Evolutionary conservation across 1,140 invertebrate genomes (phyloP), one percentile per base, ranked within the genome.

Genomic region (Nymphalis io): DNA sequence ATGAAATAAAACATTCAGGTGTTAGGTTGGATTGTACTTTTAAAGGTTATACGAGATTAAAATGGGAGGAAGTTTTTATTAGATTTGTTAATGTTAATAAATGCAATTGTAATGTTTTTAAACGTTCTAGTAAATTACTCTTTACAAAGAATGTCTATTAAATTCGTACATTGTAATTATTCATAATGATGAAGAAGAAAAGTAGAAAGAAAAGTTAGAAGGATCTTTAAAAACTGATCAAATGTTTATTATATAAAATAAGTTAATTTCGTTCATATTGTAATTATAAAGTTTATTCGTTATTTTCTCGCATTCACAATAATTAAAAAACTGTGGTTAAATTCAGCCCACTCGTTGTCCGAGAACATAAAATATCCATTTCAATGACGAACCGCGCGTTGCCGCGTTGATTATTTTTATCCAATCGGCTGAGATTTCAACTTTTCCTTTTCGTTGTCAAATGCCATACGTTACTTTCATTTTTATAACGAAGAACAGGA

Each of bases 301-400:
- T 33, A 80, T 84, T 83, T 84, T 85, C 83, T 82, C 82, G 78
- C 80, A 85, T 84, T 76, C 78, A 81, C 84, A 83, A 81, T 86
- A 89, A 89, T 89, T 89, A 88, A 89, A 66, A 88, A 87, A 87
- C 82, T 88, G 86, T 81, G 85, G 84, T 84, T 84, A 87, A 87
- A 89, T 87, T 84, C 84, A 79, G 78, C 75, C 81, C 84, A 84
- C 87, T 84, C 74, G 51, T 51, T 51, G 46, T 79, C 84, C 81
- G 81, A 82, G 83, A 85, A 85, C 83, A 86, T 86, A 86, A 89
- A 89, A 89, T 84, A 89, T 85, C 84, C 82, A 84, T 88, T 83
- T 78, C 78, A 82, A 78, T 79, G 81, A 81, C 76, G 76, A 75
- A 61, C 74, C 73, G 68, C 75, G 16, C 15, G 3, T 18, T 46